Evolutionary conservation across 2,888 invertebrate species (phyloP), one percentile per base, ranked within the genome.

Genomic region (Chaetogeoica ovagalla): DNA sequence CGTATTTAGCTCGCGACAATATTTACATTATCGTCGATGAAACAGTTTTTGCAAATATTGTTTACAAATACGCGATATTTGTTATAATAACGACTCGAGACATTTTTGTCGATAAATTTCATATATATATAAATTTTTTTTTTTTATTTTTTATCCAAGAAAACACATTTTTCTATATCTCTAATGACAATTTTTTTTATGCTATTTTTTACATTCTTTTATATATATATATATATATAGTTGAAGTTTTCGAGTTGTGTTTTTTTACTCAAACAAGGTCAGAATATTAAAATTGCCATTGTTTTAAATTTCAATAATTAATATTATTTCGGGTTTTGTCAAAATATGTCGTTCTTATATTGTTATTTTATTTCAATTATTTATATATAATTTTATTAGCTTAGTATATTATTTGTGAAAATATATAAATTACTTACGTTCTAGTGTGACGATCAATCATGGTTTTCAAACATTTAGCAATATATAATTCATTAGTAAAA

Each of bases 221-320:
- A 11, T 60, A 60, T 60, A 30, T 30, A 30, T 30, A 30, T 30
- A 30, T 30, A 30, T 30, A 30, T 30, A 30, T 30, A 30, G 9
- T 60, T 23, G 60, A 60, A 9, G 23, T n/a, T 63, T 63, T 19
- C 39, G 19, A 39, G 39, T 63, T 63, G 19, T 19, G 19, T 17
- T 17, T 63, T 17, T n/a, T 37, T 63, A 55, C 37, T 74, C 63
- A 37, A 52, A 37, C 52, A 73, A 63, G 30, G 7, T 63, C n/a
- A 63, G 6, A 52, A 21, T 52, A 7, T 8, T 52, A 52, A 55
- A n/a, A 63, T 63, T 63, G 30, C 2, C 63, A 74, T 52, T 6
- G 7, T 55, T 74, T 74, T 74, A 63, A 65, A 63, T 55, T 74
- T 55, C 73, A 39, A 55, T 7, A 55, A 65, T 55, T 63, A 37